These are phyloP conservation scores for Orestias chungarensis DNA, from an alignment of 2,797 vertebrate species.

Conservation along the genomic window DNA sequence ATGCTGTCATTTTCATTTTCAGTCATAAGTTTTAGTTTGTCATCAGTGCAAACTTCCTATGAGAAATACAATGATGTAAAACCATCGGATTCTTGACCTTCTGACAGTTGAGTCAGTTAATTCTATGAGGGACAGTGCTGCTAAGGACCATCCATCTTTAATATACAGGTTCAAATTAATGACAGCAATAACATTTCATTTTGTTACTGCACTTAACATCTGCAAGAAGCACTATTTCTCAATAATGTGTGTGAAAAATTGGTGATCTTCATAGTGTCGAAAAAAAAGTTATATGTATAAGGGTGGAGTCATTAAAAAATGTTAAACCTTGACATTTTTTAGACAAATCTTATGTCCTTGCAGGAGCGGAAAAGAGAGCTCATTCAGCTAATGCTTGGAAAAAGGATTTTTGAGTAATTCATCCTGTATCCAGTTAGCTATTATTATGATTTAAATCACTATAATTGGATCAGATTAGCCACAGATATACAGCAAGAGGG, in stretches of 20 bases:
- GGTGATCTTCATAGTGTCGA: background rate
- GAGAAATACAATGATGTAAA: background rate
- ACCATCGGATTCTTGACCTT: background rate
- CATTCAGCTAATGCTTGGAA: constrained; percentile 37
- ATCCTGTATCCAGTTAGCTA: constrained; percentile 53
- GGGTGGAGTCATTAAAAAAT: constrained; percentile 15
- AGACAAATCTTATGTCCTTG: constrained; percentile 16
- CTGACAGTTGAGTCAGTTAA: background rate
- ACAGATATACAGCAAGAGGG: constrained; percentile 46
- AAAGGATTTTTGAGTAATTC: constrained; percentile 60
- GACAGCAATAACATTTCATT: too few relatives aligned
- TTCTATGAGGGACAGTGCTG: background rate
- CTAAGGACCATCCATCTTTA: background rate
- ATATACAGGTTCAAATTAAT: too few relatives aligned
- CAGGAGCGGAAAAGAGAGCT: constrained; percentile 29
- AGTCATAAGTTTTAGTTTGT: background rate
- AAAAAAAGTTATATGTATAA: constrained; percentile 4
- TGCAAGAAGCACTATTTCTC: background rate
- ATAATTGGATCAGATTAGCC: constrained; percentile 66
- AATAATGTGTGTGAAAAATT: background rate
- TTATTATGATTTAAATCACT: constrained; percentile 63
- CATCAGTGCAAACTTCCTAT: background rate
- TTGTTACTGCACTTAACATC: background rate
- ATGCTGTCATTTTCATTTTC: background rate
- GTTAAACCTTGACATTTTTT: constrained; percentile 27